These are phyloP conservation scores for Capreolus pygargus DNA, from an alignment of 2,113 vertebrate genomes.

Conservation along the genomic window DNA sequence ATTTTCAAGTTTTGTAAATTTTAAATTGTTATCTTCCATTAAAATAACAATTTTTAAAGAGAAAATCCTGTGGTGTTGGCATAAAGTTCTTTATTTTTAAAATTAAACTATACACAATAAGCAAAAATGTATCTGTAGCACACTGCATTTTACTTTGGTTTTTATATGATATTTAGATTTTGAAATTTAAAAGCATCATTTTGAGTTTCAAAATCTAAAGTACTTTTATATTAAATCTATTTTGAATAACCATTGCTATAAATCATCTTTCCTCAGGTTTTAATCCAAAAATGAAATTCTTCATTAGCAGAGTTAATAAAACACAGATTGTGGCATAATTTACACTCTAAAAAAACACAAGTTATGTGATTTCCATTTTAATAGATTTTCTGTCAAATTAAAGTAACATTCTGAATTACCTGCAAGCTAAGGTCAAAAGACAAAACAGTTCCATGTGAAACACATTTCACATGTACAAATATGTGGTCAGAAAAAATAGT, in stretches of 20 bases:
- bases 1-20: slow-evolving; percentile 32
- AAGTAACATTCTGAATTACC: slow-evolving; percentile 29
- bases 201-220: not conserved
- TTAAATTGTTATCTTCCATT: not conserved
- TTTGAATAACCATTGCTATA: not conserved
- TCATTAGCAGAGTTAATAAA: slow-evolving; percentile 43
- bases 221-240: not conserved
- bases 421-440: not conserved
- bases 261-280: slow-evolving; percentile 17
- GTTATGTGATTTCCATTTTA: slow-evolving; percentile 5
- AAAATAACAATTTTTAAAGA: slow-evolving; percentile 12
- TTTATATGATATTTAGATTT: not conserved
- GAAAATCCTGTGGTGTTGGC: not conserved
- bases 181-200: not conserved
- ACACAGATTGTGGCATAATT: slow-evolving; percentile 5
- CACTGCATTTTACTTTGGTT: not conserved
- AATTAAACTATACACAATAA: not conserved
- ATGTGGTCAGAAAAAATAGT: not conserved
- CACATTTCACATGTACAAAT: not conserved
- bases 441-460: slow-evolving; percentile 11
- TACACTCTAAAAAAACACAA: not conserved
- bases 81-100: not conserved
- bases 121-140: not conserved
- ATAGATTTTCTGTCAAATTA: slow-evolving; percentile 18
- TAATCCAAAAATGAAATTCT: slow-evolving; percentile 56